Percentiles rank a stretch among this genome's conserved stretches.
phyloP scores from a whole-genome alignment of 2,113 vertebrate species.

The Serilophus lunatus region DNA sequence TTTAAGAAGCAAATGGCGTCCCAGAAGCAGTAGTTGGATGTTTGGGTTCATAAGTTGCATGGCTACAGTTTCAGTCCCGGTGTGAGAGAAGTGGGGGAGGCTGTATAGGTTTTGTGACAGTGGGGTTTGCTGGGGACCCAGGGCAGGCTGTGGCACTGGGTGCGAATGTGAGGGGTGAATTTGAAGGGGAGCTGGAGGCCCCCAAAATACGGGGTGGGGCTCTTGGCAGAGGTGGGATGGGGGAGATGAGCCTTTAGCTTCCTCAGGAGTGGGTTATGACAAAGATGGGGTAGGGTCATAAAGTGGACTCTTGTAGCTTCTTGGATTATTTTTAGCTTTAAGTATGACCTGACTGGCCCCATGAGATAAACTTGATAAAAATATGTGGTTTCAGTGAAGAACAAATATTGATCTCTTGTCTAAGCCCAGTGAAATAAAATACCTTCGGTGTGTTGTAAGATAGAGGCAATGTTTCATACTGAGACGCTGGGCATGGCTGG shows the following conservation, averaged over 20 bases:
- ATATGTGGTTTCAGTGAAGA: neutral
- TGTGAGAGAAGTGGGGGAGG: accelerated
- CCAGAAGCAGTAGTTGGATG: neutral
- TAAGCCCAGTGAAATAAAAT: neutral
- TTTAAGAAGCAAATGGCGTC: neutral
- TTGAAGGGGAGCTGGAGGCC: neutral
- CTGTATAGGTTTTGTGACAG: neutral
- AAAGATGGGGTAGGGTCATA: neutral
- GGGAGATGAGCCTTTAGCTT: neutral
- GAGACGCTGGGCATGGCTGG: neutral
- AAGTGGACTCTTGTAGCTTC: neutral
- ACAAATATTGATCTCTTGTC: neutral
- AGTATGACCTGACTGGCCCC: accelerated
- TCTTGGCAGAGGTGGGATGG: neutral
- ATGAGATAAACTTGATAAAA: neutral
- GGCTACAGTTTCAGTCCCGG: neutral
- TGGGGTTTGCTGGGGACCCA: neutral
- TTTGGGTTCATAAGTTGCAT: neutral
- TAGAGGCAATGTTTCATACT: accelerated
- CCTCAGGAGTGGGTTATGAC: neutral
- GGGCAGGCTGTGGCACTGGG: neutral
- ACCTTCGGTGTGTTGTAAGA: neutral
- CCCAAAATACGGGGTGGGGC: neutral
- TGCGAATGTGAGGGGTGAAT: neutral
- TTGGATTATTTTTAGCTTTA: neutral